Base-by-base conservation (phyloP, 2,888 invertebrate genomes). In the Lampropteryx suffumata region DNA sequence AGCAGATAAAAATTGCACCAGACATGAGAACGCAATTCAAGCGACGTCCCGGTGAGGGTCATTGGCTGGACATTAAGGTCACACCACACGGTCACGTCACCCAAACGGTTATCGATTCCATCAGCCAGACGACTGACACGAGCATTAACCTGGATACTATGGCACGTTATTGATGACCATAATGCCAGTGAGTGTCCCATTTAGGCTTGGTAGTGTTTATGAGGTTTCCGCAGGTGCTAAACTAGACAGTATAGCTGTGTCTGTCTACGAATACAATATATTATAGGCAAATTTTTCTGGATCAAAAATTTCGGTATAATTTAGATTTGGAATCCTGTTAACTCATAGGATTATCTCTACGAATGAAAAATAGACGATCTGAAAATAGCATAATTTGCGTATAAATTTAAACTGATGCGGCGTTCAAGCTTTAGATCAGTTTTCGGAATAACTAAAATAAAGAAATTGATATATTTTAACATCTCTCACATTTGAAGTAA, bases 51-150 rank as follows among this genome's bases (percentile, higher is more conserved):
- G 33, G 45, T 29, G 39, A 44, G 51, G 59, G 54, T 61, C 58
- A 58, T 55, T 58, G 61, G 52, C 61, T 61, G 58, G 43, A 35
- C 45, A 36, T 30, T 50, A 55, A 61, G 58, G 58, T 55, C 55
- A 42, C 42, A 33, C 17, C 17, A 17, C 17, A 4, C n/a, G n/a
- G n/a, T n/a, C n/a, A n/a, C 57, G 28, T 43, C 47, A 48, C 41
- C 46, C 29, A 44, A 53, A 50, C 49, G 41, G 39, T 35, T 43
- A 58, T 56, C 49, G 58, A 58, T 58, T 57, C 52, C 55, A 52
- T 43, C 47, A 44, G 44, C 36, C 55, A 54, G 59, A 50, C 55
- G 43, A 43, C 48, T 21, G 45, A 32, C 47, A 45, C 30, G 44
- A 36, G 27, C 52, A 48, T 57, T 57, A 51, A 51, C 57, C 57